These are phyloP conservation scores for Drosophila busckii DNA, from an alignment of 1,140 invertebrate species.

Conservation along the genomic window DNA sequence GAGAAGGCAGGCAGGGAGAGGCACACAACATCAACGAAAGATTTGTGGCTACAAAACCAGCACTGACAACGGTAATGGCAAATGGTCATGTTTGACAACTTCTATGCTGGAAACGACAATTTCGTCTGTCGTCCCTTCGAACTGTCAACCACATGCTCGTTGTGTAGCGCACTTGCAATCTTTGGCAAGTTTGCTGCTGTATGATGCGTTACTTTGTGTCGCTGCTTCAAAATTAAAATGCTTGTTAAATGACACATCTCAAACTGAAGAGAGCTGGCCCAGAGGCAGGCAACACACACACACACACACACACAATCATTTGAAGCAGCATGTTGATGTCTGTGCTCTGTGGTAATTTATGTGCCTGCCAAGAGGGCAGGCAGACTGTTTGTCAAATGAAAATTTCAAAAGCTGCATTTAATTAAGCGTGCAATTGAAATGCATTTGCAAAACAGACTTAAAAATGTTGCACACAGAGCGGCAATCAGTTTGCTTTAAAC, in stretches of 20 bases:
- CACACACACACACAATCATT: constrained; percentile 15
- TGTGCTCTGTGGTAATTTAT: constrained; percentile 36
- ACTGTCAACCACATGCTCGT: neutral
- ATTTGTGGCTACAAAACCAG: constrained; percentile 62
- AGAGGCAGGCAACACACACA: too few species aligned
- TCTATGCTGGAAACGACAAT: constrained; percentile 19
- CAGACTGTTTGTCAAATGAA: constrained; percentile 38
- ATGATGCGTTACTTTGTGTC: constrained; percentile 55
- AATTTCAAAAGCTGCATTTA: constrained; percentile 37
- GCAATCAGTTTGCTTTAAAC: too few species aligned
- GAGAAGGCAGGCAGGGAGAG: constrained; percentile 31
- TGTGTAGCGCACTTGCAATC: neutral
- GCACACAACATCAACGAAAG: constrained; percentile 54
- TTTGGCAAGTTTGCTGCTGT: neutral
- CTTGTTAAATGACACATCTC: constrained; percentile 15
- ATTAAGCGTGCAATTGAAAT: too few species aligned
- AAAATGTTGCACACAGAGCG: too few species aligned
- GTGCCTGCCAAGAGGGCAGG: constrained; percentile 29
- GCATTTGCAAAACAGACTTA: too few species aligned
- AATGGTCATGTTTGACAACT: constrained; percentile 68
- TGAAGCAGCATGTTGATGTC: too few species aligned
- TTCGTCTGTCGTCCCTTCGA: neutral
- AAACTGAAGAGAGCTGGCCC: neutral
- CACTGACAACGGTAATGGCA: constrained; percentile 36
- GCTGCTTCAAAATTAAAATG: constrained; percentile 49